Evolutionary conservation across 2,888 invertebrate genomes (phyloP).

Genomic region (Deroplatys truncata): DNA sequence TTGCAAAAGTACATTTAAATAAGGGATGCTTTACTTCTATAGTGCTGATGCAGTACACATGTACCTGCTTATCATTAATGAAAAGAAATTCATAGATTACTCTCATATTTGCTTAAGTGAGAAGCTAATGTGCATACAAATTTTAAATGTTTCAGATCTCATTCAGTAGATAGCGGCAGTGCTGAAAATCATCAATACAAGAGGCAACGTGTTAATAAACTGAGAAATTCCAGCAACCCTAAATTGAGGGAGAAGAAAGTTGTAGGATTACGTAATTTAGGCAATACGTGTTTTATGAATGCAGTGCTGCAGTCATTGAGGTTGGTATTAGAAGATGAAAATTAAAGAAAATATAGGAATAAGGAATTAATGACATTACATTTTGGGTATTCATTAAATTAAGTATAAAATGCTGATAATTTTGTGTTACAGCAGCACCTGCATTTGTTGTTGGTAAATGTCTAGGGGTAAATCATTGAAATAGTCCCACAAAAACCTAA

Average conservation of each 20-base stretch:
- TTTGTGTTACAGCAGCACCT: neutral
- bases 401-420: neutral
- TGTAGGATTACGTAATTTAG: slow-evolving; percentile 73
- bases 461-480: neutral
- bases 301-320: slow-evolving; percentile 74
- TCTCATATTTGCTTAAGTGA: too few relatives aligned
- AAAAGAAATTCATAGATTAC: too few relatives aligned
- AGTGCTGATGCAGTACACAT: too few relatives aligned
- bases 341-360: neutral
- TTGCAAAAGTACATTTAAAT: too few relatives aligned
- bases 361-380: too few relatives aligned
- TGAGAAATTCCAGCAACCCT: slow-evolving; percentile 36
- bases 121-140: neutral
- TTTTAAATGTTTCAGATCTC: slow-evolving; percentile 1
- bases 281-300: slow-evolving; percentile 85
- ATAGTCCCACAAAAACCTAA: too few relatives aligned
- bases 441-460: neutral
- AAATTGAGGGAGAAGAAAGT: slow-evolving; percentile 55
- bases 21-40: too few relatives aligned
- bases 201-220: slow-evolving; percentile 34
- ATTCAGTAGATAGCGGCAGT: slow-evolving; percentile 36
- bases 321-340: slow-evolving; percentile 38
- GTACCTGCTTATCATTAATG: too few relatives aligned
- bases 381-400: neutral
- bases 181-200: slow-evolving; percentile 33